Base-by-base conservation (phyloP, 2,113 vertebrate genomes). In the Calyptomena viridis region DNA sequence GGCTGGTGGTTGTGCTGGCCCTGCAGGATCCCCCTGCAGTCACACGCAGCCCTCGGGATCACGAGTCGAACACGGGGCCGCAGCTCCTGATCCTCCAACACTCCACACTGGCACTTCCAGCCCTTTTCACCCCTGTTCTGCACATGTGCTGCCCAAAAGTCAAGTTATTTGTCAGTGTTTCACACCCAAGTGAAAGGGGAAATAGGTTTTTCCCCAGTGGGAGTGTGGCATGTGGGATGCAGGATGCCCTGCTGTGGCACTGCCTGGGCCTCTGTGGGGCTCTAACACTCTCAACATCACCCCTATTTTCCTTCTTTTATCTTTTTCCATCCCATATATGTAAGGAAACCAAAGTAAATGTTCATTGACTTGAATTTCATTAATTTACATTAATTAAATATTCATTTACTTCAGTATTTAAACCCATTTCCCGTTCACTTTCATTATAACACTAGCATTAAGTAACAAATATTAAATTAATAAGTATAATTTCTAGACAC, bases 31-130 rank as follows among this genome's bases (percentile, higher is more conserved):
- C 40, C 68, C 50, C n/a, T 0, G 68, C 44, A 79, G 96, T 31
- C 97, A 39, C 25, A 12, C 20, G 11, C n/a, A 52, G 3, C 1
- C 0, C 1, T 27, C 1, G n/a, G 2, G 17, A 17, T 24, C 86
- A 47, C 10, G 14, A 30, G 39, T 3, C 1, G 49, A 59, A 24
- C 83, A 33, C 11, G 14, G 5, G 91, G 93, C 12, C 12, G 12
- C 47, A 79, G 90, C 23, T 94, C 87, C 95, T 58, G 49, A 67
- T 62, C 86, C 95, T 52, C 68, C 89, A 89, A 17, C 81, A 24
- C 82, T 46, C 89, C 10, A 5, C 44, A 42, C 22, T 8, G 39
- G 42, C 60, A 77, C 89, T 84, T 76, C 0, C 67, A 16, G 80
- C 22, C 62, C 47, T 23, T 14, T 20, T 1, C 11, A 15, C 12